phyloP scores from a whole-genome alignment of 2,113 vertebrate species.

The Chascanopsetta lugubris region DNA sequence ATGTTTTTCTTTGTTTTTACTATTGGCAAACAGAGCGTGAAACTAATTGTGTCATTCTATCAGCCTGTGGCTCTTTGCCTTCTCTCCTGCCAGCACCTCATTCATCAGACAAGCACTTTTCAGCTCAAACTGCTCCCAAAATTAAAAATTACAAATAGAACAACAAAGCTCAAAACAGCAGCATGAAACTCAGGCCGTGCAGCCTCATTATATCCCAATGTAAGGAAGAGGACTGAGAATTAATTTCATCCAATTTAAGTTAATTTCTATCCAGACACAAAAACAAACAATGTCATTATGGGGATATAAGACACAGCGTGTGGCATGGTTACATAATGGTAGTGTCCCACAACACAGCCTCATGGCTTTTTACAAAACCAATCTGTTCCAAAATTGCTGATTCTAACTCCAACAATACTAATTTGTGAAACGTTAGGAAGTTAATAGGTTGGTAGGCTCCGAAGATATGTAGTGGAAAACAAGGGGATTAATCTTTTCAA shows the following conservation, averaged over 20 bases:
- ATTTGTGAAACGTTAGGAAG: neutral
- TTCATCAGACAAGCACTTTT: slow-evolving; percentile 6
- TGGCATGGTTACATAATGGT: neutral
- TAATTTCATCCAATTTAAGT: slow-evolving; percentile 2
- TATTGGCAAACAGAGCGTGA: neutral
- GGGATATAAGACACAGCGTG: neutral
- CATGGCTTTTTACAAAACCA: no score
- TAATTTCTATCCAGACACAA: slow-evolving; percentile 4
- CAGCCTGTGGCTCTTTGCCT: slow-evolving; percentile 13
- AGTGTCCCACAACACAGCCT: no score
- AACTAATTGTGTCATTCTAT: neutral
- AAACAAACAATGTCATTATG: slow-evolving; percentile 5
- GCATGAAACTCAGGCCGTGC: neutral
- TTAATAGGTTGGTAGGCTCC: neutral
- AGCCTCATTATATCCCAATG: slow-evolving; percentile 15
- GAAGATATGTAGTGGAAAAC: neutral
- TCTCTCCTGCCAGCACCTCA: neutral
- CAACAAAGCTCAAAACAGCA: slow-evolving; percentile 22
- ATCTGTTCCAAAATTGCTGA: no score
- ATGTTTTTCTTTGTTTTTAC: neutral
- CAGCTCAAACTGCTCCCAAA: slow-evolving; percentile 23
- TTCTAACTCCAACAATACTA: neutral
- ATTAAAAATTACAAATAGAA: slow-evolving; percentile 18
- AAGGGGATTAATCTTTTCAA: neutral
- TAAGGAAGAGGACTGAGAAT: neutral